Conservation (phyloP, 2,113 vertebrate species). For the Syngnathus floridae region DNA sequence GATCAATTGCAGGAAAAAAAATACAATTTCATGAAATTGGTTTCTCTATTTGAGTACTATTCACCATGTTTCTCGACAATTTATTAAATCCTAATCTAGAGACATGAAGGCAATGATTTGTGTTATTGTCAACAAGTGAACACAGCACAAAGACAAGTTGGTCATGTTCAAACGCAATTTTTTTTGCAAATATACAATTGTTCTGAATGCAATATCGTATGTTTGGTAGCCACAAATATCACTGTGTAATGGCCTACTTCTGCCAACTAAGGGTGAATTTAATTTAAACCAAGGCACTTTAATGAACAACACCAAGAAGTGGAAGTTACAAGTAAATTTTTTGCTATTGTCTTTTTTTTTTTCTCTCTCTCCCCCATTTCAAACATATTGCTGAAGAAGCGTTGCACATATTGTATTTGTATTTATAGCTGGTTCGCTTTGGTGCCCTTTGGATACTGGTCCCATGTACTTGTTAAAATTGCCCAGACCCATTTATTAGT, state of each 20-base stretch:
- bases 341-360: background rate
- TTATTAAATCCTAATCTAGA: background rate
- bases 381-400: background rate
- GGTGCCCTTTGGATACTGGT: background rate
- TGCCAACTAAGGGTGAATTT: background rate
- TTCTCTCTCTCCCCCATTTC: background rate
- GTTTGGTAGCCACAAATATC: background rate
- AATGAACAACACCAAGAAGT: conserved; percentile 9
- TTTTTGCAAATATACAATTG: background rate
- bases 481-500: background rate
- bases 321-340: conserved; percentile 17
- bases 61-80: background rate
- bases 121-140: background rate
- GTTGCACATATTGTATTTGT: background rate
- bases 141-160: background rate
- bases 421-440: background rate
- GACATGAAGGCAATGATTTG: background rate
- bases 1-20: background rate
- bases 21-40: too few relatives aligned
- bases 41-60: background rate
- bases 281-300: conserved; percentile 23
- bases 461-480: background rate
- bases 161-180: background rate
- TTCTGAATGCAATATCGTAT: background rate
- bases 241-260: background rate